Evolutionary conservation across 2,797 vertebrate species (phyloP).

Genomic region (Phoxinus dragarum): DNA sequence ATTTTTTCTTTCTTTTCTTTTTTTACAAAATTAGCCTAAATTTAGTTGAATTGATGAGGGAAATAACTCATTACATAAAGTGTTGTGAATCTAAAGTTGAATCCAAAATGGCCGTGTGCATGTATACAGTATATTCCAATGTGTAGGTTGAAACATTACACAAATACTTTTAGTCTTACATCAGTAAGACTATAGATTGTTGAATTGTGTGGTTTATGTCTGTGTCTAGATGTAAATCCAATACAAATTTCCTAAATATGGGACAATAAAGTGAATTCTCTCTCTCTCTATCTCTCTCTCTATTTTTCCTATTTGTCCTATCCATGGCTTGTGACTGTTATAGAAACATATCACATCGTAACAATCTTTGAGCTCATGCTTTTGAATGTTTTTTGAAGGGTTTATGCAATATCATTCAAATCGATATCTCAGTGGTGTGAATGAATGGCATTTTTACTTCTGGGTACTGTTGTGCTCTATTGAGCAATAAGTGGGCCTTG

Average conservation of each 20-base stretch:
- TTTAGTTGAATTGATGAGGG: background rate
- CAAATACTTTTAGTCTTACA: background rate
- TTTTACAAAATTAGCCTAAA: background rate
- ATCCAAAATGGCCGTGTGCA: background rate
- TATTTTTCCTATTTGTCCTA: too few relatives aligned
- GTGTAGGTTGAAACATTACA: background rate
- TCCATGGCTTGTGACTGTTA: background rate
- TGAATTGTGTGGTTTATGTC: too few relatives aligned
- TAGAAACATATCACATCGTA: background rate
- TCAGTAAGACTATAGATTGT: too few relatives aligned
- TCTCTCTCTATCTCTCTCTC: too few relatives aligned
- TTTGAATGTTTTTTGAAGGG: slow-evolving; percentile 15
- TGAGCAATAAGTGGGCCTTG: slow-evolving; percentile 18
- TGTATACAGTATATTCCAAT: background rate
- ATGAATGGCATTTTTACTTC: slow-evolving; percentile 15
- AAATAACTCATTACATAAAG: background rate
- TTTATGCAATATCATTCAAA: slow-evolving; percentile 13
- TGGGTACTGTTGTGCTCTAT: background rate
- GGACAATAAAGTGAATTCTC: too few relatives aligned
- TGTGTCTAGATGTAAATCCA: too few relatives aligned
- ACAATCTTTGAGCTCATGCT: background rate
- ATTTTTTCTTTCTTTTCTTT: too few relatives aligned
- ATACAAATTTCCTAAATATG: too few relatives aligned
- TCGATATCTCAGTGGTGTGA: background rate
- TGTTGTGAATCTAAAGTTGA: background rate